phyloP scores from a whole-genome alignment of 2,888 invertebrate genomes.

The Watsonalla cultraria region DNA sequence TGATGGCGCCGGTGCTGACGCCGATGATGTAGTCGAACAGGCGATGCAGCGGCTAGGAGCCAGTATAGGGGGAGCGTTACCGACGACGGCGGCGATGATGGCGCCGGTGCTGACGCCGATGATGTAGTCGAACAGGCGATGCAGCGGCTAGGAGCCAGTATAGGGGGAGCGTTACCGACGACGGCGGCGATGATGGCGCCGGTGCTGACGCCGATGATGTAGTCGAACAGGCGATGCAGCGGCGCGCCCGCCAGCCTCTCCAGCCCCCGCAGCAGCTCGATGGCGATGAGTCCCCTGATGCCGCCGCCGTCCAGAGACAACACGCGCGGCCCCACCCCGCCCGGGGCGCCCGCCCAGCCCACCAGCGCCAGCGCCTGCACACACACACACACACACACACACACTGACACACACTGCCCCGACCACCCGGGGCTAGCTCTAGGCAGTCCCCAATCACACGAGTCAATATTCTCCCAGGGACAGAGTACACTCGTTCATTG shows the following conservation, averaged over 20 bases:
- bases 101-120: constrained; percentile 92
- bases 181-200: constrained; percentile 89
- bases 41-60: too few relatives aligned
- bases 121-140: constrained; percentile 92
- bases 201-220: constrained; percentile 90
- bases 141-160: too few relatives aligned
- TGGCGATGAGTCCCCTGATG: constrained; percentile 90
- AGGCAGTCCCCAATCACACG: too few relatives aligned
- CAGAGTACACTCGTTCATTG: too few relatives aligned
- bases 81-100: constrained; percentile 86
- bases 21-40: too few relatives aligned
- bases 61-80: constrained; percentile 48
- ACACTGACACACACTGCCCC: too few relatives aligned
- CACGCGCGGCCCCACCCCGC: constrained; percentile 86
- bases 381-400: too few relatives aligned
- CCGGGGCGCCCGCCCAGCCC: constrained; percentile 84
- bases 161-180: constrained; percentile 73
- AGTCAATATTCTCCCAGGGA: too few relatives aligned
- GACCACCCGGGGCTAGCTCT: too few relatives aligned
- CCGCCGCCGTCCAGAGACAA: constrained; percentile 95
- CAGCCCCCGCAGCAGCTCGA: constrained; percentile 88
- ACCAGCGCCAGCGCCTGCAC: constrained; percentile 81
- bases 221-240: constrained; percentile 91
- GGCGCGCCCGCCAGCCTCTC: constrained; percentile 83
- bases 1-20: too few relatives aligned